phyloP scores from a whole-genome alignment of 2,888 invertebrate species.

The Apomyelois bistriatella region DNA sequence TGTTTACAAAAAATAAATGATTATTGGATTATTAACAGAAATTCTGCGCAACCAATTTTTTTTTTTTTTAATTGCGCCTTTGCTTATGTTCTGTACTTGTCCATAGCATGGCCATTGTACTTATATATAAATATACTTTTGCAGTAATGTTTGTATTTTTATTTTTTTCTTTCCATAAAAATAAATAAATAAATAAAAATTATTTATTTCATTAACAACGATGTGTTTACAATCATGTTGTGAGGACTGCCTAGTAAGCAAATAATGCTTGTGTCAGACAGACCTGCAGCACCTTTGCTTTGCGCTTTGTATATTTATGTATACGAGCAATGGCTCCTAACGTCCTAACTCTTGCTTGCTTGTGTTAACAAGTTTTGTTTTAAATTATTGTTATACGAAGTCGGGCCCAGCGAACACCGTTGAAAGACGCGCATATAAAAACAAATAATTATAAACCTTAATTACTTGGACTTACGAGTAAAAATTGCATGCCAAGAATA shows the following conservation, averaged over 20 bases:
- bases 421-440: too few species aligned
- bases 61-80: neutral
- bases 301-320: slow-evolving; percentile 53
- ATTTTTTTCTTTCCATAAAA: slow-evolving; percentile 42
- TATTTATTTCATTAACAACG: too few species aligned
- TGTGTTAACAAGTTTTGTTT: slow-evolving; percentile 9
- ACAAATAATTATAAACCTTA: too few species aligned
- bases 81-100: slow-evolving; percentile 18
- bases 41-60: neutral
- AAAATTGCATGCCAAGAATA: too few species aligned
- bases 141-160: slow-evolving; percentile 54
- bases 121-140: slow-evolving; percentile 68
- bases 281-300: slow-evolving; percentile 34
- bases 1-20: too few species aligned
- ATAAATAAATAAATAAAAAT: too few species aligned
- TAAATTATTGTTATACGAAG: neutral
- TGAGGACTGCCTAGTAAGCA: too few species aligned
- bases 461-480: too few species aligned
- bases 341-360: slow-evolving; percentile 20
- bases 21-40: too few species aligned
- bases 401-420: too few species aligned
- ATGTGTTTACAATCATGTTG: too few species aligned
- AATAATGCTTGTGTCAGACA: too few species aligned
- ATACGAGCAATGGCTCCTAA: slow-evolving; percentile 60
- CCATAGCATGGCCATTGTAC: slow-evolving; percentile 73